These are phyloP conservation scores for Volucella inflata DNA, from an alignment of 2,888 invertebrate species.

Conservation along the genomic window DNA sequence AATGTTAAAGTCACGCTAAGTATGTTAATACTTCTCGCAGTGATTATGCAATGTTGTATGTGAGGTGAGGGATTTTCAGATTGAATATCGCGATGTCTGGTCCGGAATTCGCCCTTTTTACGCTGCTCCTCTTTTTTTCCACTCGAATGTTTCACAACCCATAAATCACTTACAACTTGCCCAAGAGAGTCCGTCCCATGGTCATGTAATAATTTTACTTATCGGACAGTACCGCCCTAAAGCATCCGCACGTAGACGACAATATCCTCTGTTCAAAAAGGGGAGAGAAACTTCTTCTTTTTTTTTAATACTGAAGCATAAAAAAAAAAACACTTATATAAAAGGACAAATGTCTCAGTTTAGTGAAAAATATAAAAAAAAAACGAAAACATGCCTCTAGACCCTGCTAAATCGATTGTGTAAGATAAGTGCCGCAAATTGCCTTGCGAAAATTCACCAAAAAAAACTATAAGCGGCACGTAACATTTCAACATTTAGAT, in stretches of 20 bases:
- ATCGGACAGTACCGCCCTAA: conserved; percentile 68
- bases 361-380: conserved; percentile 16
- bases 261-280: neutral
- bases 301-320: conserved; percentile 49
- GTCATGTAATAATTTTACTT: conserved; percentile 67
- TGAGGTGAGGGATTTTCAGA: conserved; percentile 44
- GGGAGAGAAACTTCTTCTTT: conserved; percentile 34
- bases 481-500: conserved; percentile 2
- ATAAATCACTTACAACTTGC: conserved; percentile 61
- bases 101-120: conserved; percentile 18
- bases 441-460: conserved; percentile 30
- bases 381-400: conserved; percentile 14
- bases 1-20: conserved; percentile 56
- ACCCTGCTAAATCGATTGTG: conserved; percentile 68
- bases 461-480: conserved; percentile 31
- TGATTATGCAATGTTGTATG: conserved; percentile 62
- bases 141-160: conserved; percentile 42
- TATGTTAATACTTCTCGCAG: conserved; percentile 60
- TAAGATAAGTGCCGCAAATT: conserved; percentile 70
- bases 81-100: conserved; percentile 65
- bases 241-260: conserved; percentile 27
- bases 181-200: conserved; percentile 34
- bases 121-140: conserved; percentile 10
- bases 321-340: conserved; percentile 25
- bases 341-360: conserved; percentile 1